Percentiles rank a stretch among this genome's conserved stretches.
These are phyloP conservation scores for Trematocara caparti DNA, from an alignment of 2,797 vertebrate species.

Conservation along the genomic window DNA sequence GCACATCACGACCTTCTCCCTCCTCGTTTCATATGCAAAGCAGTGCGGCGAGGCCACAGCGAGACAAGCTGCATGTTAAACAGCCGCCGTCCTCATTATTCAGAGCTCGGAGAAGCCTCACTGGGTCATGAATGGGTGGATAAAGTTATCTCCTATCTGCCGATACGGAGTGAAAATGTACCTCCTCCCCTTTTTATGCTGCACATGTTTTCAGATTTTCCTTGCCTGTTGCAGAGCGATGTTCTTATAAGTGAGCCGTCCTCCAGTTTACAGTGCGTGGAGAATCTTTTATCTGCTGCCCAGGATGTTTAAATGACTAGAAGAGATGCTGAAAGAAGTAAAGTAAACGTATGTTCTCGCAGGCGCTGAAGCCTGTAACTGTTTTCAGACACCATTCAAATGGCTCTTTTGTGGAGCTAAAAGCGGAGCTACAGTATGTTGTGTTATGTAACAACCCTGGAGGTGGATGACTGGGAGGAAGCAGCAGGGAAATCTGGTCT, in stretches of 20 bases:
- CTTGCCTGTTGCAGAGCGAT: background rate
- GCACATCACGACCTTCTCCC: constrained; percentile 36
- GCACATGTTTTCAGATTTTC: background rate
- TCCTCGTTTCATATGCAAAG: constrained; percentile 48
- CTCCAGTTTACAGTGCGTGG: background rate
- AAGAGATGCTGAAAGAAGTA: constrained; percentile 4
- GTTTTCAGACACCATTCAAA: constrained; percentile 41
- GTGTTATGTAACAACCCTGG: constrained; percentile 57
- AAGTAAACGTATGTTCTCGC: constrained; percentile 14
- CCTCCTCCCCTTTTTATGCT: background rate
- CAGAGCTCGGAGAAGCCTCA: background rate
- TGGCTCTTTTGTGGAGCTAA: constrained; percentile 47
- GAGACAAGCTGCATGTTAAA: constrained; percentile 1
- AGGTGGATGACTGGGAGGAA: constrained; percentile 53
- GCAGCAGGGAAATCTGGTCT: constrained; percentile 17
- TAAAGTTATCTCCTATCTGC: constrained; percentile 2
- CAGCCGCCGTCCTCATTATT: background rate
- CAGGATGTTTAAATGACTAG: constrained; percentile 11
- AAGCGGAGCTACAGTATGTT: constrained; percentile 14
- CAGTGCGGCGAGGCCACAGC: background rate
- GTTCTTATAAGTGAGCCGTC: background rate
- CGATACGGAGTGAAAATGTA: constrained; percentile 6
- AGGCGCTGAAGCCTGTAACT: constrained; percentile 21
- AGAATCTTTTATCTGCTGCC: constrained; percentile 7
- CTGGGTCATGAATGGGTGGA: background rate